Evolutionary conservation across 2,888 invertebrate species (phyloP).

Genomic region (Sicus ferrugineus): DNA sequence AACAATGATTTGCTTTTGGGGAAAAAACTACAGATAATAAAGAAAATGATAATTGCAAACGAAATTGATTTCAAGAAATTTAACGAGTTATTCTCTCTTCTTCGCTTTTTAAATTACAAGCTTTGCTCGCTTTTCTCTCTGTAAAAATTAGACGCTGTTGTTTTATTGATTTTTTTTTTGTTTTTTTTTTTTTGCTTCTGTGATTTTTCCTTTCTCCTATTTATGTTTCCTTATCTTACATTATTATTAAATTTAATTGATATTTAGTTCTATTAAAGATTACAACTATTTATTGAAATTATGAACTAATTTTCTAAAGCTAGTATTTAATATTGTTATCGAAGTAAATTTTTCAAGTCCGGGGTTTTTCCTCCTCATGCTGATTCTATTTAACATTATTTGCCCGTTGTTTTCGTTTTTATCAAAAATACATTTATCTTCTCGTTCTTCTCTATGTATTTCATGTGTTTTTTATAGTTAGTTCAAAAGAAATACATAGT

Average conservation of each 20-base stretch:
- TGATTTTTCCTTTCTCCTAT: not conserved
- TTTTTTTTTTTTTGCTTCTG: constrained; percentile 18
- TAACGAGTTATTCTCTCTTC: constrained; percentile 32
- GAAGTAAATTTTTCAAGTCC: not conserved
- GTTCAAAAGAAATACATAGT: constrained; percentile 19
- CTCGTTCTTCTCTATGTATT: constrained; percentile 7
- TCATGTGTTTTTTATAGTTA: constrained; percentile 1
- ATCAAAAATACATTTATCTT: constrained; percentile 34
- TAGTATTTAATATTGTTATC: not conserved
- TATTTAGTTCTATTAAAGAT: constrained; percentile 13
- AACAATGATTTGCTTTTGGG: too few relatives aligned
- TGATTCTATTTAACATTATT: constrained; percentile 20
- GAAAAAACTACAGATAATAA: too few relatives aligned
- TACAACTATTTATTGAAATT: too few relatives aligned
- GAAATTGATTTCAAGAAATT: too few relatives aligned
- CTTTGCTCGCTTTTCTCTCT: constrained; percentile 37
- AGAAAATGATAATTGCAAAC: too few relatives aligned
- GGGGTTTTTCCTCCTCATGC: not conserved
- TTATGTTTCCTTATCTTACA: not conserved
- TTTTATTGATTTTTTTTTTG: constrained; percentile 7
- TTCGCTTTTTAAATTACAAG: constrained; percentile 34
- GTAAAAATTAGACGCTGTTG: too few relatives aligned
- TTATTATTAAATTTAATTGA: constrained; percentile 17
- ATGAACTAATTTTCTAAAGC: not conserved
- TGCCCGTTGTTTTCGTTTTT: constrained; percentile 13